These are phyloP conservation scores for Porites lutea DNA, from an alignment of 64 coral and sea anemone genomes.

Conservation along the genomic window DNA sequence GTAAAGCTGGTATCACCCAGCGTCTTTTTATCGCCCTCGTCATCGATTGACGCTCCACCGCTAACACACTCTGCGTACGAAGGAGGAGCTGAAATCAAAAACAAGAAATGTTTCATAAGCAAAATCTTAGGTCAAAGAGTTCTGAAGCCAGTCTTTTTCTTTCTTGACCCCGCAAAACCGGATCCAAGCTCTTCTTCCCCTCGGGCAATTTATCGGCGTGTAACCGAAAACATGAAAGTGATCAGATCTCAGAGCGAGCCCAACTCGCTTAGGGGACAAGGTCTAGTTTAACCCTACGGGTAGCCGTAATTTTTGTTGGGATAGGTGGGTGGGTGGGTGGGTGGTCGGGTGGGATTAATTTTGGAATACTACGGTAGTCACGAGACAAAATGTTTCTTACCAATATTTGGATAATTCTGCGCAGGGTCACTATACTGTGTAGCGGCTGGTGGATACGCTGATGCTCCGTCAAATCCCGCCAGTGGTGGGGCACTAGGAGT, in stretches of 20 bases:
- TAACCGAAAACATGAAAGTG: too few species aligned
- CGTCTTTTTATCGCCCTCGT: constrained; percentile 76
- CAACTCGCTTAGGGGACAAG: too few species aligned
- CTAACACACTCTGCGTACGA: constrained; percentile 84
- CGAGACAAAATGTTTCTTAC: background rate
- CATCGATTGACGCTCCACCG: constrained; percentile 75
- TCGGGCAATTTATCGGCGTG: too few species aligned
- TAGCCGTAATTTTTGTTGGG: too few species aligned
- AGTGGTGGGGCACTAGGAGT: constrained; percentile 53
- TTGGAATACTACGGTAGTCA: background rate
- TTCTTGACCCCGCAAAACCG: too few species aligned
- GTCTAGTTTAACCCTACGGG: too few species aligned
- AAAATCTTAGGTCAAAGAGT: background rate
- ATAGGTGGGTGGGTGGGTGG: too few species aligned
- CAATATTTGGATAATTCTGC: constrained; percentile 40
- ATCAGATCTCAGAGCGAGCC: too few species aligned
- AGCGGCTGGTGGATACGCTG: constrained; percentile 8
- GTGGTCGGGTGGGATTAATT: background rate
- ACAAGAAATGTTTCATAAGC: background rate
- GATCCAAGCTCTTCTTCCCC: too few species aligned
- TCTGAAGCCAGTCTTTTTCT: too few species aligned
- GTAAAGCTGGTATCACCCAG: constrained; percentile 90
- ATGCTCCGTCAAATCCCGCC: background rate
- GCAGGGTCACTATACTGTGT: constrained; percentile 2
- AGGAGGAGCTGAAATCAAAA: constrained; percentile 61